Conservation (phyloP, 2,113 vertebrate genomes). For the Agelaius phoeniceus region DNA sequence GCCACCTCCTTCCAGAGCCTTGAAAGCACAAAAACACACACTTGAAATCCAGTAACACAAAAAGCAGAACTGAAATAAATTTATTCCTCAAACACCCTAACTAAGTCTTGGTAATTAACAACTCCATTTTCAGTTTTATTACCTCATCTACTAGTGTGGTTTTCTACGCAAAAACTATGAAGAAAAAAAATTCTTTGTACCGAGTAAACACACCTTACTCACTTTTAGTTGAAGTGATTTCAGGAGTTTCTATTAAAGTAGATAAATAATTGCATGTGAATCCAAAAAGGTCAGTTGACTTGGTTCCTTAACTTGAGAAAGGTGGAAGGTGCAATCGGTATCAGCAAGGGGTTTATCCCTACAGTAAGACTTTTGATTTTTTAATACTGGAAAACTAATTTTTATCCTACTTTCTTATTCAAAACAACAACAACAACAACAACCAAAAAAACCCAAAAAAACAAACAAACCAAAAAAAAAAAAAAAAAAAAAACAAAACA, state of each 20-base stretch:
- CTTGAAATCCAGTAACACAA: not conserved
- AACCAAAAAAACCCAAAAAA: not conserved
- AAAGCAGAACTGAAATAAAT: not conserved
- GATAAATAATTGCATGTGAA: not conserved
- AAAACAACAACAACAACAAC: not conserved
- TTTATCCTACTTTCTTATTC: not conserved
- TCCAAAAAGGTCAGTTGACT: not conserved
- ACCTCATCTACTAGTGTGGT: not conserved
- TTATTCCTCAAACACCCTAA: not conserved
- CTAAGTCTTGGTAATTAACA: not conserved
- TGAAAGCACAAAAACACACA: not conserved
- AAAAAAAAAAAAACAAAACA: not conserved
- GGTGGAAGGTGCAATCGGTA: not conserved
- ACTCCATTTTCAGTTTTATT: not conserved
- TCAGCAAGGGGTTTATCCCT: not conserved
- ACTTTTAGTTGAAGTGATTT: not conserved
- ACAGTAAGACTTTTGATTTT: not conserved
- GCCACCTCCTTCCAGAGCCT: not conserved
- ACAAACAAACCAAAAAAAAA: not conserved
- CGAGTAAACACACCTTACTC: not conserved
- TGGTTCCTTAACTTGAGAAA: not conserved
- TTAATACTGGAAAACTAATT: not conserved
- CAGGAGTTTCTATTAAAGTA: not conserved
- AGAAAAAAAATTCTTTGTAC: not conserved
- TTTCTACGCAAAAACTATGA: not conserved